phyloP scores from a whole-genome alignment of 2,888 invertebrate genomes.

The Erynnis tages region DNA sequence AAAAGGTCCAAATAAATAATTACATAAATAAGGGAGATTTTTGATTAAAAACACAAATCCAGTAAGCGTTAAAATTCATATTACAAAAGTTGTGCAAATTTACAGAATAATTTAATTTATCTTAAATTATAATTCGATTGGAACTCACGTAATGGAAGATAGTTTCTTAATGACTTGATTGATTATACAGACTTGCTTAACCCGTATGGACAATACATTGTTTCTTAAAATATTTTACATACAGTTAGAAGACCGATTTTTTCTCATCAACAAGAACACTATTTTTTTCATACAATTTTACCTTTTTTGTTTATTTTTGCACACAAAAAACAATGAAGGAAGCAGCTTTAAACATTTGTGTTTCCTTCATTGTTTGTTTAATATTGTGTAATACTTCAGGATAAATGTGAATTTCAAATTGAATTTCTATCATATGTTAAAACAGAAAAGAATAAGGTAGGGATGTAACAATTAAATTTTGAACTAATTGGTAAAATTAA shows the following conservation, averaged over 20 bases:
- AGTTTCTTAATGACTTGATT: constrained; percentile 51
- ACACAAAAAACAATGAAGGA: no score
- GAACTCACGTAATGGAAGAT: constrained; percentile 39
- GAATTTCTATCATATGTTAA: no score
- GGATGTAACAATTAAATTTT: no score
- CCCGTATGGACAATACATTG: constrained; percentile 49
- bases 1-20: no score
- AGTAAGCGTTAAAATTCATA: constrained; percentile 20
- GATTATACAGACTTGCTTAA: constrained; percentile 43
- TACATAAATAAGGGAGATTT: constrained; percentile 15
- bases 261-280: constrained; percentile 43
- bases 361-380: no score
- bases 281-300: no score
- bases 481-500: no score
- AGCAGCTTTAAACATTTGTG: no score
- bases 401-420: no score
- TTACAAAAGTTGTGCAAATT: constrained; percentile 29
- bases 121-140: constrained; percentile 32
- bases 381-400: no score
- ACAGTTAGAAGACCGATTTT: constrained; percentile 53
- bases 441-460: no score
- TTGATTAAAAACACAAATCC: constrained; percentile 17
- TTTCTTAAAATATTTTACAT: constrained; percentile 45
- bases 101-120: constrained; percentile 21
- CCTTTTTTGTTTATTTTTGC: no score